Conservation (phyloP, 1,140 invertebrate genomes). For the Camponotus floridanus region DNA sequence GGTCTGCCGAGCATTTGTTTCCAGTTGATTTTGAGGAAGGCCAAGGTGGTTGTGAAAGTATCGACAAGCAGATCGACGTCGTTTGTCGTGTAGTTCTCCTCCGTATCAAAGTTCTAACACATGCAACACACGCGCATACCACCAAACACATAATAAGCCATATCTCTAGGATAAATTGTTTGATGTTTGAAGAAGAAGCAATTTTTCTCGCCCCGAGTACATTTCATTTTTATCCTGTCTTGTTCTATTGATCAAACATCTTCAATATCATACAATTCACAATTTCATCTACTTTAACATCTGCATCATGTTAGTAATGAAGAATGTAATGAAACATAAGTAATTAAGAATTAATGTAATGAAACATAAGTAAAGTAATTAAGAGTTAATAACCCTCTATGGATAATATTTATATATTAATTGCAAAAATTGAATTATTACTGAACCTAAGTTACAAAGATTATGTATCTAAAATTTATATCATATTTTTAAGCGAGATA, state of each 20-base stretch:
- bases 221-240: constrained; percentile 33
- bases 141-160: constrained; percentile 75
- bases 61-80: constrained; percentile 95
- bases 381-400: constrained; percentile 42
- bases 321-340: constrained; percentile 27
- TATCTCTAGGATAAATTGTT: constrained; percentile 50
- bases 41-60: constrained; percentile 95
- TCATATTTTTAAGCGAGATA: not conserved
- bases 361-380: constrained; percentile 50
- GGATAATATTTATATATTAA: constrained; percentile 30
- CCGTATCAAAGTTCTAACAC: constrained; percentile 95
- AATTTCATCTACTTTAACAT: constrained; percentile 36
- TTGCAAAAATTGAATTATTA: constrained; percentile 25
- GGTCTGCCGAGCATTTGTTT: constrained; percentile 96
- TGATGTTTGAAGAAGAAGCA: constrained; percentile 26
- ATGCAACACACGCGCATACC: constrained; percentile 84
- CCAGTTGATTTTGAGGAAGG: constrained; percentile 97
- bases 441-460: not conserved
- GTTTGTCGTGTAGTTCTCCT: constrained; percentile 97
- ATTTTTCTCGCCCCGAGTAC: constrained; percentile 39
- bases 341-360: not conserved
- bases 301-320: constrained; percentile 37
- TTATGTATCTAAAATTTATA: constrained; percentile 1
- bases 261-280: constrained; percentile 51
- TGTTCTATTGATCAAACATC: constrained; percentile 35